Evolutionary conservation across 2,113 vertebrate genomes (phyloP), one percentile per base, ranked within the genome.

Genomic region (Chloroceryle aenea): DNA sequence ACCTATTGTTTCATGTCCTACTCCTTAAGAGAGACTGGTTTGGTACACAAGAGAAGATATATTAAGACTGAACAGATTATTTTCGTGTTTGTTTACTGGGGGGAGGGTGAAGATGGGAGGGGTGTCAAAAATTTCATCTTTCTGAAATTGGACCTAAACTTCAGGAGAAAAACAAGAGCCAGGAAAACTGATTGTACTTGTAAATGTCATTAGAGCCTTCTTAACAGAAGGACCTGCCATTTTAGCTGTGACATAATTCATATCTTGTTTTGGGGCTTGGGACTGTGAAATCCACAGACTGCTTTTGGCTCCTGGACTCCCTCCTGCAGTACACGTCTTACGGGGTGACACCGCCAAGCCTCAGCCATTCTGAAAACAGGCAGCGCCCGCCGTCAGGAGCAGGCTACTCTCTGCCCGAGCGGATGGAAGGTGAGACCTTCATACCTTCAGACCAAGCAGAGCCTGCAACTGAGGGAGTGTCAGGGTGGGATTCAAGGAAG

Each of bases 301-400:
- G 99, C 95, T 99, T 99, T 78, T 99, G 99, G 99, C 98, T 99
- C 20, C 98, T 99, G 75, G 99, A 99, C 27, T 98, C 99, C 4
- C 98, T 99, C 59, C 98, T 99, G 61, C 99, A 99, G 96, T 99
- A 99, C 95, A 99, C 99, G 0, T 99, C 99, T 0, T 99, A 99
- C 2, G 99, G 99, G 12, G 99, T 99, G 98, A 99, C 98, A 5
- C 99, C 99, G 0, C 98, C 99, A 18, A 99, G 99, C 92, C 98
- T 99, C 95, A 99, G 98, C 91, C 99, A 99, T 87, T 99, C 99
- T 0, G 99, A 99, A 93, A 98, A 97, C 97, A 96, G 99, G 66
- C 98, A 99, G 77, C 94, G 98, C 1, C 98, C 99, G 3, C 99
- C 99, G 3, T 98, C 98, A 0, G 99, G 98, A 74, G 86, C 85